Base-by-base conservation (phyloP, 2,797 vertebrate species). In the Bovichtus variegatus region DNA sequence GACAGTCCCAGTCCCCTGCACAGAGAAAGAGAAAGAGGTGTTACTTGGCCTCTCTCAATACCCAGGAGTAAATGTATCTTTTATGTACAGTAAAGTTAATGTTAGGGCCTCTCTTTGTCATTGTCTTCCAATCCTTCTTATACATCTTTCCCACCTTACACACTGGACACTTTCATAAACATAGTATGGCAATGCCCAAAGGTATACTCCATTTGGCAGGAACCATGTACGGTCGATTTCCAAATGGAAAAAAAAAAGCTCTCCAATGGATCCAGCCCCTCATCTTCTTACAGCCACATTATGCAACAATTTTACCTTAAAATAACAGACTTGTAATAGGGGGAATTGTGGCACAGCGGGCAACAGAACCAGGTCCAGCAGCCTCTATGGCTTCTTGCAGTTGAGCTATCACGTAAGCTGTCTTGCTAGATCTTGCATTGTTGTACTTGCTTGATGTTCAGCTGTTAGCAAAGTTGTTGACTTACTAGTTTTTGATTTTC, bases 1-100 rank as follows among this genome's bases (percentile, higher is more conserved):
- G 98, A 92, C 97, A 99, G 95, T 99, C 98, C 96, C 98, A 97
- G 90, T 99, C 98, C 93, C 98, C 97, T 99, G 90, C 18, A 93
- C 70, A 41, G 76, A 91, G 8, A 72, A 25, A 65, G 66, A 69
- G 10, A 55, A 79, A 6, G 11, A 61, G 65, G 8, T 2, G 29
- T 55, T 7, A 23, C 19, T 51, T 43, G 34, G 19, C 15, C 13
- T 25, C 13, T 15, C 29, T 18, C 34, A 25, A 53, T 15, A 34
- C 6, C 2, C 23, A 5, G 31, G 23, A 46, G 12, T 55, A n/a
- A 49, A 25, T 9, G 36, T 3, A 8, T 49, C 1, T 34, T 53
- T 68, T 7, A 29, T 27, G 8, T 16, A 10, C 38, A 40, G n/a
- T n/a, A n/a, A n/a, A 40, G 29, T 47, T 69, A n/a, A n/a, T 40